Base-by-base conservation (phyloP, 2,113 vertebrate species). In the Brachyhypopomus occidentalis region DNA sequence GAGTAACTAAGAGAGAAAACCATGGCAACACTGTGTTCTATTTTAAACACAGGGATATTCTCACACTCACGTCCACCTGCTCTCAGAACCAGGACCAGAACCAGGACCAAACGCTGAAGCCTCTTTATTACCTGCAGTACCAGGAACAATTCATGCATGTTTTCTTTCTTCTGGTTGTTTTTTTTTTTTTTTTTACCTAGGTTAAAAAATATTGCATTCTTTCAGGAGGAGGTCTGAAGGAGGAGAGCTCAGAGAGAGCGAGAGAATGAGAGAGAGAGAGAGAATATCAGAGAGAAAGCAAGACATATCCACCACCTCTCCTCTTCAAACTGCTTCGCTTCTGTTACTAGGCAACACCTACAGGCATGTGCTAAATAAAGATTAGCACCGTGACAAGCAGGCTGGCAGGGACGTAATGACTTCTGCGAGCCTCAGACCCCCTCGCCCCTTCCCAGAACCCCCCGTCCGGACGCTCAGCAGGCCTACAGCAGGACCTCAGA, bases 281-380 rank as follows among this genome's bases (percentile, higher is more conserved):
- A 81, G 30, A 30, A 30, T 30, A 30, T 30, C 1, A 30, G 30
- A 30, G 30, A 30, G 30, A 30, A 30, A 30, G 23, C 22, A n/a
- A 74, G 22, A 89, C 77, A 79, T 84, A 86, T 83, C 85, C 86
- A 83, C 84, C 84, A 85, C 88, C 82, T 74, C 80, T 66, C 82
- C 22, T 85, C 83, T 88, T 86, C 85, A 74, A 86, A 88, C 89
- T 91, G 90, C 92, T 93, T 91, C 86, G 82, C 90, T 86, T 90
- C 90, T 90, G 93, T 94, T 94, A 93, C 93, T 93, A 94, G 90
- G 93, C 93, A 94, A 94, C 93, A 92, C 92, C 93, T 93, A 92
- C 91, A 92, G 93, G 92, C 91, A 94, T 93, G 91, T 90, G 92
- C 93, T 93, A 93, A 93, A 93, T 93, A 93, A 92, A 93, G 91